Percentiles rank a stretch among this genome's conserved stretches.
phyloP scores from a whole-genome alignment of 2,797 vertebrate genomes.

The Eulemur coronatus region DNA sequence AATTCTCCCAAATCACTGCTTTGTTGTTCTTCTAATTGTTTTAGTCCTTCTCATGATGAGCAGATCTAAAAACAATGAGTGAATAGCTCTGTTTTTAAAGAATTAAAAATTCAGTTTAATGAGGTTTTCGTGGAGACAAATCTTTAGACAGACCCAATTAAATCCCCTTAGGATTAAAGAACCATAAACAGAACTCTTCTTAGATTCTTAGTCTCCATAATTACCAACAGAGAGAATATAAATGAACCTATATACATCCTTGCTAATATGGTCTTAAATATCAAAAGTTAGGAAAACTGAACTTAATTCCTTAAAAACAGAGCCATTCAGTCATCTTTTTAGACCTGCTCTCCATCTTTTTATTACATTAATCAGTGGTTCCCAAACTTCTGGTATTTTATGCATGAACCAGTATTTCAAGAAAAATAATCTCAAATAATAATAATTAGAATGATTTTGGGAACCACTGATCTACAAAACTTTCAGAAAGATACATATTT shows the following conservation, averaged over 20 bases:
- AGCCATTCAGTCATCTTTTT: not conserved
- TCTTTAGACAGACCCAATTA: not conserved
- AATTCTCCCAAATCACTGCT: not conserved
- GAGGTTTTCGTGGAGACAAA: not conserved
- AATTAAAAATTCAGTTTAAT: not conserved
- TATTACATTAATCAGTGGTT: not conserved
- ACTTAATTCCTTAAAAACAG: constrained; percentile 22
- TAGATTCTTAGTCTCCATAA: not conserved
- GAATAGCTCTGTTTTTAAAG: not conserved
- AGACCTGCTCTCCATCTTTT: not conserved
- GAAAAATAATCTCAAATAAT: not conserved
- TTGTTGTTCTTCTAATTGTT: not conserved
- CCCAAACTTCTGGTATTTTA: constrained; percentile 10
- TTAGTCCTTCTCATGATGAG: not conserved
- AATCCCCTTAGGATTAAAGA: not conserved
- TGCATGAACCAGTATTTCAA: not conserved
- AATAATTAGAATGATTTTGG: not conserved
- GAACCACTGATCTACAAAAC: constrained; percentile 23
- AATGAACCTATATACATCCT: not conserved
- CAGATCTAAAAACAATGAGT: not conserved
- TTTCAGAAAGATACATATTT: not conserved
- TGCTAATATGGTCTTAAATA: constrained; percentile 5
- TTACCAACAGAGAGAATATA: not conserved
- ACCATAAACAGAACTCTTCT: not conserved
- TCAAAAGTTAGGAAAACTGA: not conserved